Percentiles rank a stretch among this genome's conserved stretches.
These are phyloP conservation scores for Gryllus bimaculatus DNA, from an alignment of 1,140 invertebrate species.

Conservation along the genomic window DNA sequence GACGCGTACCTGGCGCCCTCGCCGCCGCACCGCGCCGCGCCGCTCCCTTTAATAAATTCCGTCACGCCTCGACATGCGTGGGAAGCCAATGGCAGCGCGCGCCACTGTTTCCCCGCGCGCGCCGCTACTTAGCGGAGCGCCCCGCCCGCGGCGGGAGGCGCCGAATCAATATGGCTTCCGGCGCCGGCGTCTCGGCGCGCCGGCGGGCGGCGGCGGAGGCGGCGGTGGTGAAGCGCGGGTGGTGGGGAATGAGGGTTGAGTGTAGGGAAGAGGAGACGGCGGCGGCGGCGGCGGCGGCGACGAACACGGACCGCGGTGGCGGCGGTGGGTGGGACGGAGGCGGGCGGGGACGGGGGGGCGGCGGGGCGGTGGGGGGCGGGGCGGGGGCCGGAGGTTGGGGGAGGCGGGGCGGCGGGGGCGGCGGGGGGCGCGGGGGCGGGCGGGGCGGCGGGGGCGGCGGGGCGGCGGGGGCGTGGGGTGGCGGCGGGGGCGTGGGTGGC, in stretches of 20 bases:
- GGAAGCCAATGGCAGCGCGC: constrained; percentile 16
- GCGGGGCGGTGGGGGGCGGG: neutral
- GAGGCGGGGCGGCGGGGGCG: neutral
- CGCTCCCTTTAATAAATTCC: constrained; percentile 15
- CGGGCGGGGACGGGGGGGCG: too few relatives aligned
- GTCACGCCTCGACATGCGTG: constrained; percentile 18
- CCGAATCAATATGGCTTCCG: too few relatives aligned
- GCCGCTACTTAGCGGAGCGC: constrained; percentile 13
- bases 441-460: neutral
- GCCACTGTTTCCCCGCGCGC: constrained; percentile 15
- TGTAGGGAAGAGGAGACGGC: too few relatives aligned
- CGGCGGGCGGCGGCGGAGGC: too few relatives aligned
- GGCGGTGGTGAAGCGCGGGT: too few relatives aligned
- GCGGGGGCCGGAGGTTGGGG: neutral
- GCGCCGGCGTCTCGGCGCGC: too few relatives aligned
- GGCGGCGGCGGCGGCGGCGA: too few relatives aligned
- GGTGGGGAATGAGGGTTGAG: too few relatives aligned
- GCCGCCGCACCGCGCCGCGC: neutral
- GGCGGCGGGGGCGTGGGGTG: neutral
- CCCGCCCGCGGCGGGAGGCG: too few relatives aligned
- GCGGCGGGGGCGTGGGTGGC: neutral
- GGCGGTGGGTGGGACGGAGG: too few relatives aligned
- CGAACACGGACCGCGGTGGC: too few relatives aligned
- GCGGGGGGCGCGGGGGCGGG: neutral
- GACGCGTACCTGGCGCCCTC: neutral